Evolutionary conservation across 2,113 vertebrate species (phyloP).

Genomic region (Conger conger): DNA sequence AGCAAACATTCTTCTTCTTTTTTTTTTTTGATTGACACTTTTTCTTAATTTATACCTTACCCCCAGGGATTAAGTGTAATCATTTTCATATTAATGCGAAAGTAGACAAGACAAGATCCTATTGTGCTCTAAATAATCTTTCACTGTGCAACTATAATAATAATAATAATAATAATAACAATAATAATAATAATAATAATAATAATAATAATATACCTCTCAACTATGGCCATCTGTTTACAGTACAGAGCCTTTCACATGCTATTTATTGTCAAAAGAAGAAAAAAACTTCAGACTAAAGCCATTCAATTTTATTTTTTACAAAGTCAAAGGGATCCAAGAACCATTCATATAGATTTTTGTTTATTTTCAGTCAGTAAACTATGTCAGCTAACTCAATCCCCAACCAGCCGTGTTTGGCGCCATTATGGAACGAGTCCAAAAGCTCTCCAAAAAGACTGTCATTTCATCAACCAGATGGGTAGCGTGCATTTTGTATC

Average conservation of each 20-base stretch:
- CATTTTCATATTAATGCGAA: too few species aligned
- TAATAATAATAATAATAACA: too few species aligned
- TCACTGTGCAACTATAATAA: too few species aligned
- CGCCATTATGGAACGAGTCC: slow-evolving; percentile 26
- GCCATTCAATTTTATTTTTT: slow-evolving; percentile 2
- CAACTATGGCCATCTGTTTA: background rate
- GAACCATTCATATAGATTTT: slow-evolving; percentile 5
- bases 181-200: too few species aligned
- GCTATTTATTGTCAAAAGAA: background rate
- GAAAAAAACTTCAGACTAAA: background rate
- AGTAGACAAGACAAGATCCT: too few species aligned
- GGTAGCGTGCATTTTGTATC: slow-evolving; percentile 44
- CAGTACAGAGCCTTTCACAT: background rate
- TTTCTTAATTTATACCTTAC: too few species aligned
- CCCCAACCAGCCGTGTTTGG: slow-evolving; percentile 24
- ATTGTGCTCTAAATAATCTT: too few species aligned
- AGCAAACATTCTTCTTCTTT: too few species aligned
- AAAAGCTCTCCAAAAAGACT: slow-evolving; percentile 10
- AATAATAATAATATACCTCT: too few species aligned
- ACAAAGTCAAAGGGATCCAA: background rate
- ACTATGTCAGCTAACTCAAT: slow-evolving; percentile 30
- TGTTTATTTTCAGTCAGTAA: background rate
- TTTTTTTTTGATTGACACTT: too few species aligned
- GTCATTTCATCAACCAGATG: slow-evolving; percentile 36
- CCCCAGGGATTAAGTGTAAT: too few species aligned